Conservation (phyloP, 2,113 vertebrate species). For the Edolisoma coerulescens region DNA sequence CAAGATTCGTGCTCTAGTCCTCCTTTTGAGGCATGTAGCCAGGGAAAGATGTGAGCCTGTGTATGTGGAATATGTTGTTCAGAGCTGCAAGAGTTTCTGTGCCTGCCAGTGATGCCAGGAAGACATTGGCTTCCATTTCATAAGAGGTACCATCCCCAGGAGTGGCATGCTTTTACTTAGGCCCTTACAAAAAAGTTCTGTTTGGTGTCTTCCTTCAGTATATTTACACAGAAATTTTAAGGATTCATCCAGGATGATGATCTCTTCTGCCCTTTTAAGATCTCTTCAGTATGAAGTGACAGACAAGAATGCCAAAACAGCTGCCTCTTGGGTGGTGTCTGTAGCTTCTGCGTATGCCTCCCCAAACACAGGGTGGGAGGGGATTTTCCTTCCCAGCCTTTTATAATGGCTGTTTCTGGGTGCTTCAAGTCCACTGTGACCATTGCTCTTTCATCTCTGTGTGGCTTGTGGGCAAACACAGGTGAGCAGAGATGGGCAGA, state of each 20-base stretch:
- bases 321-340: background rate
- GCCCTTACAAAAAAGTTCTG: background rate
- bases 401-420: background rate
- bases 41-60: background rate
- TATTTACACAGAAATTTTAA: background rate
- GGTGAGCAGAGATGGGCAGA: background rate
- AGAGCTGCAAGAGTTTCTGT: background rate
- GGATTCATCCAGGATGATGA: background rate
- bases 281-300: background rate
- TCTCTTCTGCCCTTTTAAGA: background rate
- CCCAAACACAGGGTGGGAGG: rapidly evolving
- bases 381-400: background rate
- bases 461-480: background rate
- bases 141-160: background rate
- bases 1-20: background rate
- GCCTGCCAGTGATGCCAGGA: background rate
- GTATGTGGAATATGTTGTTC: background rate
- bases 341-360: background rate
- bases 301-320: rapidly evolving
- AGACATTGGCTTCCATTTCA: background rate
- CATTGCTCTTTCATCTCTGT: background rate
- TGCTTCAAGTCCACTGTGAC: background rate
- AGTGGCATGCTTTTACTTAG: background rate
- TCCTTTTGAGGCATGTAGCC: background rate
- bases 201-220: background rate